These are phyloP conservation scores for Poecilia latipinna DNA, from an alignment of 2,113 vertebrate genomes.

Conservation along the genomic window DNA sequence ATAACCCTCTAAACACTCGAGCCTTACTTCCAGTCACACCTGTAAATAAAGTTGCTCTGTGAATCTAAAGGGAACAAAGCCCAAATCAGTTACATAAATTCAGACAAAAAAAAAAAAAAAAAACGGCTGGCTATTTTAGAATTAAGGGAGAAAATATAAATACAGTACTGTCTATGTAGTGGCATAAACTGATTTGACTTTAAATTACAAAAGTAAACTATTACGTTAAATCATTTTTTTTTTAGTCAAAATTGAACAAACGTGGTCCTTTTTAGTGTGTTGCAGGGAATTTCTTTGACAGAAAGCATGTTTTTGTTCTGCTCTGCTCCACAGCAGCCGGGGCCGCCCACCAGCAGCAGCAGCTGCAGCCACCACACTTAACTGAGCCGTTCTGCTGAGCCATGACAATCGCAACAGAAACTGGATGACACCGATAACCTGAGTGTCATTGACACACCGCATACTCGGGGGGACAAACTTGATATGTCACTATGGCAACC, in stretches of 20 bases:
- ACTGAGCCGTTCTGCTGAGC: constrained; percentile 62
- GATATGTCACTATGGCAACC: constrained; percentile 34
- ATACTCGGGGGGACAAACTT: constrained; percentile 38
- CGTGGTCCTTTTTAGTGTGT: not conserved
- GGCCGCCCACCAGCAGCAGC: constrained; percentile 58
- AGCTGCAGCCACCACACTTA: constrained; percentile 68
- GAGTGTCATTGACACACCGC: constrained; percentile 33
- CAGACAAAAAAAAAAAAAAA: no score
- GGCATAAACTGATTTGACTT: not conserved
- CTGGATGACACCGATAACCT: constrained; percentile 52
- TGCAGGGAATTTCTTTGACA: constrained; percentile 11
- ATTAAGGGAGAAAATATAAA: not conserved
- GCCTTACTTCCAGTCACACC: not conserved
- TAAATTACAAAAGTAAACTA: not conserved
- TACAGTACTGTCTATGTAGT: not conserved
- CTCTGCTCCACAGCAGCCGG: constrained; percentile 40
- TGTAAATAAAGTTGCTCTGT: not conserved
- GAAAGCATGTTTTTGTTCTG: constrained; percentile 15
- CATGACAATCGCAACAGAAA: constrained; percentile 39
- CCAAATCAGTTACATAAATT: not conserved
- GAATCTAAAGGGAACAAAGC: not conserved
- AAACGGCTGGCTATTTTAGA: no score
- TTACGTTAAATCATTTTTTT: not conserved
- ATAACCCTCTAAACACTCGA: constrained; percentile 11
- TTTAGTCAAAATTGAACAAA: constrained; percentile 5